These are phyloP conservation scores for Aphaenogaster floridana DNA, from an alignment of 1,140 invertebrate genomes.

Conservation along the genomic window DNA sequence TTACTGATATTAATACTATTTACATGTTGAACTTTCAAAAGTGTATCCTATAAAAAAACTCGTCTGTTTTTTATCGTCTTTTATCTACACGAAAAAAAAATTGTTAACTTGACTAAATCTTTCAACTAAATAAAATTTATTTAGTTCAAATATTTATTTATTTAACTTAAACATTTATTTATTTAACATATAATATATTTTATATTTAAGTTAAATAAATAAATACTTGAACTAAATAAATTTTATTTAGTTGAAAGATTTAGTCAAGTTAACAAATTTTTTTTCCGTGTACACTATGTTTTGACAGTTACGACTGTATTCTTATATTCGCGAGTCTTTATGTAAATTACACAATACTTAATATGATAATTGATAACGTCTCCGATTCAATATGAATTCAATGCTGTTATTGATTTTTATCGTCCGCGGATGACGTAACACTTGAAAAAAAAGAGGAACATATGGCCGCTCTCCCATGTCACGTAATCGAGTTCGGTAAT, in stretches of 20 bases:
- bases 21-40: background rate
- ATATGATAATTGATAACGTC: background rate
- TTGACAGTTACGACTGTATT: background rate
- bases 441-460: background rate
- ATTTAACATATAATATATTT: too few relatives aligned
- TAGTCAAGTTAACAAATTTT: too few relatives aligned
- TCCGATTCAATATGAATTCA: background rate
- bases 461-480: background rate
- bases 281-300: background rate
- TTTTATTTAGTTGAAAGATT: too few relatives aligned
- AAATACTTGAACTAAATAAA: too few relatives aligned
- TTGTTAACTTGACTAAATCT: too few relatives aligned
- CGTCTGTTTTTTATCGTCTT: background rate
- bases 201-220: too few relatives aligned
- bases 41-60: background rate
- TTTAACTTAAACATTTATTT: too few relatives aligned
- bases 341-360: slow-evolving; percentile 8
- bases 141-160: too few relatives aligned
- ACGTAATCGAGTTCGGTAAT: slow-evolving; percentile 28
- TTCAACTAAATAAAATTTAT: too few relatives aligned
- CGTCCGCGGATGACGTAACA: background rate
- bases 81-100: too few relatives aligned
- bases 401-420: background rate
- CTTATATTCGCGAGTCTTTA: background rate
- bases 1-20: background rate